These are phyloP conservation scores for Metacarcinus magister DNA, from an alignment of 2,888 invertebrate species.

Conservation along the genomic window DNA sequence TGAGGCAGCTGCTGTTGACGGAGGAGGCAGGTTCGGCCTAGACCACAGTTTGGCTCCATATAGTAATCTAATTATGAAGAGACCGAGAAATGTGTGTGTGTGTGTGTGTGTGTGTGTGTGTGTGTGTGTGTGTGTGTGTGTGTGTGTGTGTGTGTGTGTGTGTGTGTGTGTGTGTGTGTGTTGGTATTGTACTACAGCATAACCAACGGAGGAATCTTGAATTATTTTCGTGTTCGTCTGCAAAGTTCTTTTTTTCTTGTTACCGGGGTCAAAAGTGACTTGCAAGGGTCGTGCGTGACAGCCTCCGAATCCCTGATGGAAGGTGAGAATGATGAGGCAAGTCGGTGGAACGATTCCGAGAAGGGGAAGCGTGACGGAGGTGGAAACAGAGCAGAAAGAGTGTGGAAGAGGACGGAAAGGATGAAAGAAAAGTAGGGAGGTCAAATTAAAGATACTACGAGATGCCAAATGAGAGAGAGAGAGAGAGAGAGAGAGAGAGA, in stretches of 20 bases:
- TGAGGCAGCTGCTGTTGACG: slow-evolving; percentile 45
- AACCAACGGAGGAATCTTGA: not conserved
- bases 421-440: not conserved
- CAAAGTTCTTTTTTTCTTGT: not conserved
- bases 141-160: slow-evolving; percentile 56
- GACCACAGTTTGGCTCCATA: not conserved
- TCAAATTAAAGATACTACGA: not conserved
- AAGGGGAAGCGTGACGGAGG: not conserved
- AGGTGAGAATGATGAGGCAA: not conserved
- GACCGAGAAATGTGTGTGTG: not conserved
- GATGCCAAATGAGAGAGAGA: not conserved
- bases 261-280: not conserved
- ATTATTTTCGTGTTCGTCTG: not conserved
- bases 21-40: slow-evolving; percentile 10
- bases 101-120: not conserved
- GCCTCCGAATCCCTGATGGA: not conserved
- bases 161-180: too few species aligned
- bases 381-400: not conserved
- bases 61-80: not conserved
- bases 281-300: not conserved
- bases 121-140: slow-evolving; percentile 57
- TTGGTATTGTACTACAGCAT: not conserved
- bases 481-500: slow-evolving; percentile 14
- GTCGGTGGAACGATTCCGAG: not conserved
- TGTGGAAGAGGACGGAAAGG: not conserved